A percentile compares a stretch with the other conserved stretches of the same genome.
Evolutionary conservation across 2,113 vertebrate genomes (phyloP).

Genomic region (Tonatia bakeri): DNA sequence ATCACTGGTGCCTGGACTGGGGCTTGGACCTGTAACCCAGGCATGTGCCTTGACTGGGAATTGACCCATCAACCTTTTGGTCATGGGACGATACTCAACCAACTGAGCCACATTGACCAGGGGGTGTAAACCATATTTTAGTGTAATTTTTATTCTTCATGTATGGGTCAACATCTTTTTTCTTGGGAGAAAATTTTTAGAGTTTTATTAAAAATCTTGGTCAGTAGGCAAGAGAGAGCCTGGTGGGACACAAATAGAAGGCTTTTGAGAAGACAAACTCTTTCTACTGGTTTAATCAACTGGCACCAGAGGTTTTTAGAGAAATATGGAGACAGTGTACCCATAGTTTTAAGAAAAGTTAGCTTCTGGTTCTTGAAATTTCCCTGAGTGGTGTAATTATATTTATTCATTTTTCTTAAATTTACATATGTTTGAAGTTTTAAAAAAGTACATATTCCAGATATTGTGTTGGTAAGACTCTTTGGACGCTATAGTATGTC

Average conservation of each 20-base stretch:
- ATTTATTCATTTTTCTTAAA: background rate
- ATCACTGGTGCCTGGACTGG: too few relatives aligned
- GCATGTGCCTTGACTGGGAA: too few relatives aligned
- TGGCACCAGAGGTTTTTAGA: background rate
- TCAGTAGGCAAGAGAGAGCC: background rate
- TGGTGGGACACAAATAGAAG: background rate
- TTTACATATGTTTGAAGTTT: constrained; percentile 9
- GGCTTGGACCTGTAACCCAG: too few relatives aligned
- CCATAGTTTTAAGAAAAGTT: background rate
- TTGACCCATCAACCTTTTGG: too few relatives aligned
- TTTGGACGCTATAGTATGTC: background rate
- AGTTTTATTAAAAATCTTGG: background rate
- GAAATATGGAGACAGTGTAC: background rate
- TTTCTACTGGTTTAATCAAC: background rate
- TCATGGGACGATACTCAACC: too few relatives aligned
- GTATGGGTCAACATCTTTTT: background rate
- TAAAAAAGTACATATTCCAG: background rate
- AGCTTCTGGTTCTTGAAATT: background rate
- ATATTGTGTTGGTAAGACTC: background rate
- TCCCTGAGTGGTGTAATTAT: background rate
- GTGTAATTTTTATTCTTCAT: background rate
- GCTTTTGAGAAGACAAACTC: background rate
- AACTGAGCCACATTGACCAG: too few relatives aligned
- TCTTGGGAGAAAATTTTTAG: background rate
- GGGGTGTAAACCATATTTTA: background rate